phyloP scores from a whole-genome alignment of 2,797 vertebrate genomes.

The Acridotheres tristis region DNA sequence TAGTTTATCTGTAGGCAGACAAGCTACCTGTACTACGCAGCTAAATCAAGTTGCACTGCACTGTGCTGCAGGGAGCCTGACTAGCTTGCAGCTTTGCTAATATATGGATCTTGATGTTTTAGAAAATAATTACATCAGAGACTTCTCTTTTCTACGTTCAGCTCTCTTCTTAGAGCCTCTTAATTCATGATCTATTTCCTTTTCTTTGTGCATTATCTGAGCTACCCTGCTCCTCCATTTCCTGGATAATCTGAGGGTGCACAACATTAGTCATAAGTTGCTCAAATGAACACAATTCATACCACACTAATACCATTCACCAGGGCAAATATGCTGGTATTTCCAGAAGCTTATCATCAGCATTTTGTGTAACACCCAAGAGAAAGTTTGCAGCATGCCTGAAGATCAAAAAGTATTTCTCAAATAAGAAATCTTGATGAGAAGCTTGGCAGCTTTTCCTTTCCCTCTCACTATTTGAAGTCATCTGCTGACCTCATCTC shows the following conservation, averaged over 20 bases:
- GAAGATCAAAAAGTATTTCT: neutral
- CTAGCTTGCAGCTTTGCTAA: neutral
- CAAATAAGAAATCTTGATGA: neutral
- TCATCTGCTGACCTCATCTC: neutral
- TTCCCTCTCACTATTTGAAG: neutral
- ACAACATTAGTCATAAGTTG: neutral
- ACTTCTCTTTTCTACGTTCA: neutral
- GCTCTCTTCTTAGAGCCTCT: neutral
- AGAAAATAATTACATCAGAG: neutral
- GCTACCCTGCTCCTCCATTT: neutral
- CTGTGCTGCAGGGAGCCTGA: neutral
- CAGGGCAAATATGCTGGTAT: neutral
- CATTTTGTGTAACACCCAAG: neutral
- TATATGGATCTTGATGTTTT: neutral
- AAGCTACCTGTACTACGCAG: neutral
- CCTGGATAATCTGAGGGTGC: neutral
- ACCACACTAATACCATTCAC: neutral
- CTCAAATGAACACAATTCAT: neutral
- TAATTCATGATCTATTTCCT: neutral
- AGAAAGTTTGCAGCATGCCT: neutral
- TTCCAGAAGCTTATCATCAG: neutral
- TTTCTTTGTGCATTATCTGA: neutral
- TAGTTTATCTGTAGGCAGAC: neutral
- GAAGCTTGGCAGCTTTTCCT: neutral
- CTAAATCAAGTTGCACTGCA: neutral